These are phyloP conservation scores for Hyles vespertilio DNA, from an alignment of 1,140 invertebrate genomes.

Conservation along the genomic window DNA sequence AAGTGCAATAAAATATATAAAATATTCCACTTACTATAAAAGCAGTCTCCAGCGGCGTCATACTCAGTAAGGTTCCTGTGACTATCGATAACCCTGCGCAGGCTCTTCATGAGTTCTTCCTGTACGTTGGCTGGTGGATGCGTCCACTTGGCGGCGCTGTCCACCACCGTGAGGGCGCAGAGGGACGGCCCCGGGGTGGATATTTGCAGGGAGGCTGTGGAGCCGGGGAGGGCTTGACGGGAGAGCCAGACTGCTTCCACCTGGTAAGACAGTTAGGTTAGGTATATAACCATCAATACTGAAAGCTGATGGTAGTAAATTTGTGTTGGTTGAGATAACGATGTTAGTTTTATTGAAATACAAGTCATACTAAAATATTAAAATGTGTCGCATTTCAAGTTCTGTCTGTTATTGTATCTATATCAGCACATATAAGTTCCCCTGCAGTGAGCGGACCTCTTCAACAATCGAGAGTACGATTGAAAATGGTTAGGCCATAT, in stretches of 20 bases:
- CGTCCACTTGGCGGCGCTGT: slow-evolving; percentile 44
- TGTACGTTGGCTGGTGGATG: slow-evolving; percentile 24
- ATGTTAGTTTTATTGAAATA: no score
- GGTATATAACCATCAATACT: no score
- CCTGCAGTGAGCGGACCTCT: no score
- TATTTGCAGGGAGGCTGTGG: slow-evolving; percentile 35
- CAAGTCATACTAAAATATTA: no score
- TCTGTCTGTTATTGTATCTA: no score
- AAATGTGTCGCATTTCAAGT: no score
- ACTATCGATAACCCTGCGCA: slow-evolving; percentile 42
- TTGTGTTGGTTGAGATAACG: no score
- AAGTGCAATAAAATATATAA: not conserved
- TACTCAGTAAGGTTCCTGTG: slow-evolving; percentile 55
- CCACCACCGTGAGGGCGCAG: slow-evolving; percentile 50
- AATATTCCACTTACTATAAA: slow-evolving; percentile 40
- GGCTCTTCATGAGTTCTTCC: slow-evolving; percentile 29
- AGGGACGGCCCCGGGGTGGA: slow-evolving; percentile 51
- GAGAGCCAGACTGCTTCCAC: slow-evolving; percentile 43
- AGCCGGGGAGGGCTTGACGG: slow-evolving; percentile 43
- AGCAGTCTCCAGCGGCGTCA: slow-evolving; percentile 50
- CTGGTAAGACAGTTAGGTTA: slow-evolving; percentile 18
- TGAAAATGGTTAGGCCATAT: no score
- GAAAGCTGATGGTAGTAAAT: no score
- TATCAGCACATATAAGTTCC: no score
- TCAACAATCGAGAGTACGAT: no score